phyloP scores from a whole-genome alignment of 2,888 invertebrate species.

The Leucophenga maculata region DNA sequence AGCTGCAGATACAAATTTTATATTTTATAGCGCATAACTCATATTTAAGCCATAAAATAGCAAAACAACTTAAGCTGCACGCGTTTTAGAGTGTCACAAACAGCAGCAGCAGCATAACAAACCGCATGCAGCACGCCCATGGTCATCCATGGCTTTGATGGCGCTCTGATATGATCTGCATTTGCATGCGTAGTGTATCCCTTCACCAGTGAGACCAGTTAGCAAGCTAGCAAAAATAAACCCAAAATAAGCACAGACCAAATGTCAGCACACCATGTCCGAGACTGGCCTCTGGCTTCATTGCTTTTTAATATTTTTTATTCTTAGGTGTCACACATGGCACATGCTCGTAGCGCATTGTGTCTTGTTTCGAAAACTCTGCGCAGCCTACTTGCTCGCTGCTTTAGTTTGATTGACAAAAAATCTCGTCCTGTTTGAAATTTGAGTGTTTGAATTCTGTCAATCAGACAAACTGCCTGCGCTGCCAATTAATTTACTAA shows the following conservation, averaged over 20 bases:
- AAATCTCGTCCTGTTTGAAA: conserved; percentile 48
- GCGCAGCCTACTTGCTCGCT: neutral
- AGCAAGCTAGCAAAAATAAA: conserved; percentile 12
- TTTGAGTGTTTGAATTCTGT: conserved; percentile 44
- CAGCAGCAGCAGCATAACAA: neutral
- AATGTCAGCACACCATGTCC: conserved; percentile 12
- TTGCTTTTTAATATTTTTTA: no score
- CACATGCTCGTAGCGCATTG: no score
- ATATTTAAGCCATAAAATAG: conserved; percentile 25
- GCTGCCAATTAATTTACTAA: conserved; percentile 9
- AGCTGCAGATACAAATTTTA: neutral
- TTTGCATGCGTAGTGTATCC: conserved; percentile 45
- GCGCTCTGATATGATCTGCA: conserved; percentile 44
- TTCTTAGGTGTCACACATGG: no score
- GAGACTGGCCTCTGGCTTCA: conserved; percentile 25
- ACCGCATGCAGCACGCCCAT: conserved; percentile 5
- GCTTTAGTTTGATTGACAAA: conserved; percentile 49
- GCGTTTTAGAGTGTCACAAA: conserved; percentile 6
- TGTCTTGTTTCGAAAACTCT: conserved; percentile 5
- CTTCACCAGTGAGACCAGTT: conserved; percentile 36
- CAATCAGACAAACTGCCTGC: conserved; percentile 12
- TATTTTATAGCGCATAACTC: conserved; percentile 58
- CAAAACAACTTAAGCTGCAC: conserved; percentile 42
- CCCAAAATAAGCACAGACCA: neutral
- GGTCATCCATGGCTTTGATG: conserved; percentile 10